These are phyloP conservation scores for Falco peregrinus DNA, from an alignment of 2,797 vertebrate species.

Conservation along the genomic window DNA sequence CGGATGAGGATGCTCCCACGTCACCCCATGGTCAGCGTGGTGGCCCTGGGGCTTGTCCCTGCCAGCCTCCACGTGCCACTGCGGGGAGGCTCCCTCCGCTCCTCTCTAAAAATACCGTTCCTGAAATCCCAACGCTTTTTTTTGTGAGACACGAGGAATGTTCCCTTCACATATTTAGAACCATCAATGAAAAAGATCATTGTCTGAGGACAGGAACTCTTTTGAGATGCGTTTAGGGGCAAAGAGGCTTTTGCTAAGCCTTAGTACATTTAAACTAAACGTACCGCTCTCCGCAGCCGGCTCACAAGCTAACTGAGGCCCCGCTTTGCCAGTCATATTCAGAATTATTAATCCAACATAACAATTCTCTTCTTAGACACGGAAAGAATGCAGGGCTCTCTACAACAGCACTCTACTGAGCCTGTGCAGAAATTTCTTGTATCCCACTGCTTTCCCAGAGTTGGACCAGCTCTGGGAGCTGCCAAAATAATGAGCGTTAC, in stretches of 20 bases:
- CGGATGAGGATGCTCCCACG: rapidly evolving
- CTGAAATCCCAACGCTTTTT: rapidly evolving
- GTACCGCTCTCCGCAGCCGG: not conserved
- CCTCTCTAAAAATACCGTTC: not conserved
- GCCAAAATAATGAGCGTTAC: not conserved
- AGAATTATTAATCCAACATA: not conserved
- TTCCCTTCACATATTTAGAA: not conserved
- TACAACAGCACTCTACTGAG: not conserved
- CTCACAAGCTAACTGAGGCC: not conserved
- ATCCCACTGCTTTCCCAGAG: not conserved
- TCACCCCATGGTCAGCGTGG: not conserved
- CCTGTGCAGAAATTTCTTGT: not conserved
- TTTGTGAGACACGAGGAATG: not conserved
- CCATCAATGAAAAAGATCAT: not conserved
- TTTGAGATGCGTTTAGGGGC: rapidly evolving
- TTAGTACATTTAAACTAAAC: rapidly evolving
- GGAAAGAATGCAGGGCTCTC: not conserved
- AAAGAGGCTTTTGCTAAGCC: not conserved
- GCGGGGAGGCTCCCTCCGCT: not conserved
- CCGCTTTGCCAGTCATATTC: not conserved
- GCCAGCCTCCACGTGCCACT: not conserved
- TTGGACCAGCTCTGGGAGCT: not conserved
- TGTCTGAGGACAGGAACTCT: not conserved
- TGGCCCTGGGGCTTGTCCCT: no score
- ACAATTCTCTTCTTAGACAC: not conserved